Evolutionary conservation across 2,113 vertebrate genomes (phyloP).

Genomic region (Passer domesticus): DNA sequence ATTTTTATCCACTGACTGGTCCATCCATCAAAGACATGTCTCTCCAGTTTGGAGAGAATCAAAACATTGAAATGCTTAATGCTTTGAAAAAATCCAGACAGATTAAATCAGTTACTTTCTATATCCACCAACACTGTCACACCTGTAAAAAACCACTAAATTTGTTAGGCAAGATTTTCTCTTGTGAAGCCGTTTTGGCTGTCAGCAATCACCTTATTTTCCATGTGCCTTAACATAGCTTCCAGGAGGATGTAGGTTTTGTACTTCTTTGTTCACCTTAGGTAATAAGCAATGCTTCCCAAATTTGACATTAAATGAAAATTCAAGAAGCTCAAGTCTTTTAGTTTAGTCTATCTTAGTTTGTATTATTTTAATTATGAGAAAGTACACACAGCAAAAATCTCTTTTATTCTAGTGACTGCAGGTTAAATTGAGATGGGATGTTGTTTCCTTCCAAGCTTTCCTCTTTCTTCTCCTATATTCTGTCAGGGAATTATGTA

Average conservation of each 20-base stretch:
- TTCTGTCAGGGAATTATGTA: neutral
- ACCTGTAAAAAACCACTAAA: neutral
- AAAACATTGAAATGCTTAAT: neutral
- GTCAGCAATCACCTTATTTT: neutral
- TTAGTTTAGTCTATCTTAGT: neutral
- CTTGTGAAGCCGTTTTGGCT: neutral
- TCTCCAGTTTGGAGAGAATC: neutral
- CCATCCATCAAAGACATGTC: neutral
- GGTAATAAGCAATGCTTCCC: neutral
- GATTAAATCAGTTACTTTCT: neutral
- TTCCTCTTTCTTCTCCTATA: neutral
- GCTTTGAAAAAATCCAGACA: neutral
- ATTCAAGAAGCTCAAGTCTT: neutral
- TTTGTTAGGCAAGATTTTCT: neutral
- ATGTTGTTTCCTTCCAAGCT: neutral
- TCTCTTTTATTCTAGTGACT: neutral
- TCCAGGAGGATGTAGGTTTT: neutral
- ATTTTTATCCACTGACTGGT: neutral
- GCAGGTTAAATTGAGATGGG: neutral
- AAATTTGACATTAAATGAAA: neutral
- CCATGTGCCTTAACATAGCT: neutral
- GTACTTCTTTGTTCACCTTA: neutral
- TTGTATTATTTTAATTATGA: neutral
- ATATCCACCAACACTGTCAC: neutral
- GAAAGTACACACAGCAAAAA: neutral